These are phyloP conservation scores for Tenthredo mesomela DNA, from an alignment of 2,888 invertebrate species.

Conservation along the genomic window DNA sequence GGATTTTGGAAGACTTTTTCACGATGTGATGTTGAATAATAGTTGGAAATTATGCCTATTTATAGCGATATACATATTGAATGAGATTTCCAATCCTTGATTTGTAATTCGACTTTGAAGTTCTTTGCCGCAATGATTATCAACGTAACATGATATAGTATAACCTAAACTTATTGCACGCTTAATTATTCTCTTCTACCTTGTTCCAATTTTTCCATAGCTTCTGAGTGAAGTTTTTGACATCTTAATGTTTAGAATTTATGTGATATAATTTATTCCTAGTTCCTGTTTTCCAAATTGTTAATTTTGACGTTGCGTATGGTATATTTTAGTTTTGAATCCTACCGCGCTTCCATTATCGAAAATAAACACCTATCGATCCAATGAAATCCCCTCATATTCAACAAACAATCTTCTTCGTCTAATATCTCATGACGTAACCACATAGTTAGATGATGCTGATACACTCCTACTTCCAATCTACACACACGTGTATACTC, in stretches of 20 bases:
- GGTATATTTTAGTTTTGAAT: neutral
- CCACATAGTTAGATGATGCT: neutral
- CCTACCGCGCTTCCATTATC: neutral
- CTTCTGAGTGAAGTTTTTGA: conserved; percentile 45
- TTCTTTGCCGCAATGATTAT: neutral
- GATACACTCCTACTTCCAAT: neutral
- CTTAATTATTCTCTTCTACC: neutral
- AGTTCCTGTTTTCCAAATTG: neutral
- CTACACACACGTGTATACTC: neutral
- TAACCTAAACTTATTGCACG: neutral
- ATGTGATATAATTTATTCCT: neutral
- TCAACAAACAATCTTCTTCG: neutral
- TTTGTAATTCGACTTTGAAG: neutral
- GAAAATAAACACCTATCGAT: neutral
- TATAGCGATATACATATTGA: neutral
- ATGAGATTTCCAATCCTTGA: neutral
- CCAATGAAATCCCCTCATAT: neutral
- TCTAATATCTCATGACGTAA: neutral
- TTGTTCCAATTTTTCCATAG: conserved; percentile 33
- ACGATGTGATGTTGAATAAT: neutral
- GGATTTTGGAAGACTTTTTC: neutral
- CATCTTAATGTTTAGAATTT: conserved; percentile 17
- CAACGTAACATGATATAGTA: neutral
- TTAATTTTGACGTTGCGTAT: conserved; percentile 28
- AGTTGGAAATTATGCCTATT: neutral